Conservation (phyloP, 2,888 invertebrate genomes). For the Petrolisthes manimaculis region DNA sequence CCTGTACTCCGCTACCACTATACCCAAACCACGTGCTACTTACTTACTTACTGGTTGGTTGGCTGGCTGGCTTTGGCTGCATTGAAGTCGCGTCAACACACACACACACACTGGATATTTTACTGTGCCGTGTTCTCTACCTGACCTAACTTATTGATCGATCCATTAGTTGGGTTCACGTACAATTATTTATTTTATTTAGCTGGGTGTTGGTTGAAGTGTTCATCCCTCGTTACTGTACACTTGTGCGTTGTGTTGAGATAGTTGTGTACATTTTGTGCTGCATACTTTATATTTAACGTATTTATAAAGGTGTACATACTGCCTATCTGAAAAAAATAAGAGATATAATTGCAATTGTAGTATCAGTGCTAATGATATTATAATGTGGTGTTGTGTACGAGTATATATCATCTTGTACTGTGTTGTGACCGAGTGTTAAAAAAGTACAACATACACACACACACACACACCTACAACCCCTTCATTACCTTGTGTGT, state of each 20-base stretch:
- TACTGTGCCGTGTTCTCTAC: too few species aligned
- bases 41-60: neutral
- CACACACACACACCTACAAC: too few species aligned
- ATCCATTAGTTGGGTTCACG: too few species aligned
- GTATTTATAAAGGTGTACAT: too few species aligned
- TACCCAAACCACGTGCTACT: neutral
- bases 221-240: too few species aligned
- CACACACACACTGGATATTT: neutral
- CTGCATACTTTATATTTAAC: too few species aligned
- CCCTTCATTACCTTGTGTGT: conserved; percentile 7
- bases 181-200: too few species aligned
- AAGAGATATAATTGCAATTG: neutral
- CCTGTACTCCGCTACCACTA: too few species aligned
- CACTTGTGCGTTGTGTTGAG: too few species aligned
- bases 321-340: neutral
- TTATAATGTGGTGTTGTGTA: conserved; percentile 7
- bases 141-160: too few species aligned
- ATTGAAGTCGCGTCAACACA: neutral
- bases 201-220: too few species aligned
- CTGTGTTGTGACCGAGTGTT: conserved; percentile 21
- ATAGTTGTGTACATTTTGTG: too few species aligned
- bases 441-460: neutral
- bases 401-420: conserved; percentile 4
- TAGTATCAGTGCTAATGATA: neutral
- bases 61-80: neutral